Evolutionary conservation across 2,797 vertebrate species (phyloP).

Genomic region (Ptychadena robeensis): DNA sequence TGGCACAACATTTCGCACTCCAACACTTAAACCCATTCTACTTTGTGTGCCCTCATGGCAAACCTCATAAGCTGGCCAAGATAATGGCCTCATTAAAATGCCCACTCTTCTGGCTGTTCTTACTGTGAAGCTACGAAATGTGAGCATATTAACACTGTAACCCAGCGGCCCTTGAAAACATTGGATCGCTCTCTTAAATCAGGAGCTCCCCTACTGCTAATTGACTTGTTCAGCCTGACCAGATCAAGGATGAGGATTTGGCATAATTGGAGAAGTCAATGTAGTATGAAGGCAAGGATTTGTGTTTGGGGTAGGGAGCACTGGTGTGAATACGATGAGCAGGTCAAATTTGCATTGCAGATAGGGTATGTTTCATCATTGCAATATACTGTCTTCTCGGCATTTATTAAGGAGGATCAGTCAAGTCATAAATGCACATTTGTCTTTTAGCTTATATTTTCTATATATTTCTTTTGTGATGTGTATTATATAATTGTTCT

Average conservation of each 20-base stretch:
- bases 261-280: slow-evolving; percentile 5
- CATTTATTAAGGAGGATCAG: background rate
- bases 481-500: too few species aligned
- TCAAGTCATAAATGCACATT: background rate
- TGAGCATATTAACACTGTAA: slow-evolving; percentile 21
- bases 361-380: background rate
- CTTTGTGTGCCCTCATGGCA: slow-evolving; percentile 24
- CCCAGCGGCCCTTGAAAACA: background rate
- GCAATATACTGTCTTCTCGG: background rate
- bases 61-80: slow-evolving; percentile 10
- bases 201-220: slow-evolving; percentile 6
- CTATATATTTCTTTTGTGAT: too few species aligned
- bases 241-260: background rate
- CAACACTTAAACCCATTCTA: slow-evolving; percentile 13
- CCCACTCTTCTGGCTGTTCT: slow-evolving; percentile 10
- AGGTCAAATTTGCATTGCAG: background rate
- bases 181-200: slow-evolving; percentile 10
- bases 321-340: background rate
- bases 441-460: too few species aligned
- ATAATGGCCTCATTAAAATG: slow-evolving; percentile 55
- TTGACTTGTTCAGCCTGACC: slow-evolving; percentile 14
- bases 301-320: background rate
- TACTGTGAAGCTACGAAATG: background rate
- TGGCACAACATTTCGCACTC: background rate
- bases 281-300: background rate